Evolutionary conservation across 2,797 vertebrate species (phyloP).

Genomic region (Melanotaenia nigrans): DNA sequence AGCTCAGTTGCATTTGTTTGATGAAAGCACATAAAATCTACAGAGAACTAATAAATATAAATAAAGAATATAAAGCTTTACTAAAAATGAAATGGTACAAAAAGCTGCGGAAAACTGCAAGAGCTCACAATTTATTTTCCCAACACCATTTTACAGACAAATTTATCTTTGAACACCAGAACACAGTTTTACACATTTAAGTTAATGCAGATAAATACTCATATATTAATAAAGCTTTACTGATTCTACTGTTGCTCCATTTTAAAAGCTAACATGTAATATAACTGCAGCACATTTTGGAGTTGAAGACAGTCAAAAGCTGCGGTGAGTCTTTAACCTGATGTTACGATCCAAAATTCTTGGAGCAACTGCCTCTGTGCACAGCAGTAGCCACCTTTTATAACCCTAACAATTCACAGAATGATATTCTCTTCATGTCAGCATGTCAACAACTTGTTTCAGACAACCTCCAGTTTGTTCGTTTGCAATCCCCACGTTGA

Average conservation of each 20-base stretch:
- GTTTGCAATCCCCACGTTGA: conserved; percentile 17
- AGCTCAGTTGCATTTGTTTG: conserved; percentile 4
- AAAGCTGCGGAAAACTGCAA: not conserved
- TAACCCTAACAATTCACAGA: conserved; percentile 24
- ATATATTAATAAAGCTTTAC: not conserved
- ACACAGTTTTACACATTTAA: not conserved
- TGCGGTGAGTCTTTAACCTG: not conserved
- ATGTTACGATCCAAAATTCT: not conserved
- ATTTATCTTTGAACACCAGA: not conserved
- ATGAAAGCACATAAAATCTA: not conserved
- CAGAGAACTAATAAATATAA: not conserved
- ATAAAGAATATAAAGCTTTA: not conserved
- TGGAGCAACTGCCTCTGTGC: not conserved
- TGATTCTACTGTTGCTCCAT: not conserved
- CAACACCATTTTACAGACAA: not conserved
- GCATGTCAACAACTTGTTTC: conserved; percentile 20
- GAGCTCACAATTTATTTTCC: conserved; percentile 19
- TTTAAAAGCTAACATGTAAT: not conserved
- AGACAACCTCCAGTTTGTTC: not conserved
- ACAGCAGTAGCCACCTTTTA: conserved; percentile 30
- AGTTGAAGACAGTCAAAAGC: not conserved
- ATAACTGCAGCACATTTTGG: not conserved
- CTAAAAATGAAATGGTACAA: not conserved
- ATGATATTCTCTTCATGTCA: conserved; percentile 20
- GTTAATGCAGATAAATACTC: not conserved